A percentile compares a stretch with the other conserved stretches of the same genome.
These are phyloP conservation scores for Sinelater perroti DNA, from an alignment of 2,888 invertebrate species.

Conservation along the genomic window DNA sequence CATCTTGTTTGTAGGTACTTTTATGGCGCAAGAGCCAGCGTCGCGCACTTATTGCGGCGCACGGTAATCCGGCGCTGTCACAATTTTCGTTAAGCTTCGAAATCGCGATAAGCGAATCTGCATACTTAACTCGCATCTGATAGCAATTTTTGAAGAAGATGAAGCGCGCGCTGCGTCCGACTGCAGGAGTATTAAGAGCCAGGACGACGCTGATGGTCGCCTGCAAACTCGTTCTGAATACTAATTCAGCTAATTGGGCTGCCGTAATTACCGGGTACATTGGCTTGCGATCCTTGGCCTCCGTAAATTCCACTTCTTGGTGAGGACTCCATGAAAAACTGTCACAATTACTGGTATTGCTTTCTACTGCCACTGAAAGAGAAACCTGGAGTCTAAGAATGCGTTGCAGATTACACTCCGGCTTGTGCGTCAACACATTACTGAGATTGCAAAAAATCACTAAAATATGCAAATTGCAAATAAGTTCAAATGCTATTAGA, in stretches of 20 bases:
- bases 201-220: conserved; percentile 23
- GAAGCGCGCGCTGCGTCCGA: conserved; percentile 21
- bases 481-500: no score
- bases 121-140: conserved; percentile 4
- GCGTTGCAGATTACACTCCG: no score
- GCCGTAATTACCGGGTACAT: conserved; percentile 32
- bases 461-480: no score
- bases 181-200: conserved; percentile 14
- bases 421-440: no score
- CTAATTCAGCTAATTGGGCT: conserved; percentile 35
- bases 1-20: not conserved
- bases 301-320: conserved; percentile 18
- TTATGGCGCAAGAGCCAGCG: not conserved
- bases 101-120: not conserved
- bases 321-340: no score
- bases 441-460: no score
- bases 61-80: not conserved
- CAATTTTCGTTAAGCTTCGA: not conserved
- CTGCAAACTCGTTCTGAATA: conserved; percentile 34
- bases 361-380: no score
- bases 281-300: conserved; percentile 24
- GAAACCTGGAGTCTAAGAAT: no score
- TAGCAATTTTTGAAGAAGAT: conserved; percentile 13
- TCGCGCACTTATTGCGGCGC: not conserved
- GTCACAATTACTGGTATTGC: no score